Conservation (phyloP, 2,888 invertebrate genomes). For the Timema cristinae region DNA sequence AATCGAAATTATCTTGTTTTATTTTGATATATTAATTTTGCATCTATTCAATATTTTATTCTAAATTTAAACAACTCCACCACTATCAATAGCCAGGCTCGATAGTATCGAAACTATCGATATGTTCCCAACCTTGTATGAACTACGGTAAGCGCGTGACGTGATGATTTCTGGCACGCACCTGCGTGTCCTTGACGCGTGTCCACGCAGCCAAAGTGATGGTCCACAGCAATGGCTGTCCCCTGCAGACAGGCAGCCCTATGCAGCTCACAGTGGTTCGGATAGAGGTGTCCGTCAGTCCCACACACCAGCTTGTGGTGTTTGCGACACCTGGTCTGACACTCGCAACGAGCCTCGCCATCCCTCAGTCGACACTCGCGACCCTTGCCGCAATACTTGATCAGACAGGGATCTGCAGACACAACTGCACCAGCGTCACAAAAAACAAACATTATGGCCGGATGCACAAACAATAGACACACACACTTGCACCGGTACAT, state of each 20-base stretch:
- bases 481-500: background rate
- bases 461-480: background rate
- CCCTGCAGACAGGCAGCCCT: constrained; percentile 56
- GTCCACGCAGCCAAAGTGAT: constrained; percentile 49
- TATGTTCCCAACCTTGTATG: too few species aligned
- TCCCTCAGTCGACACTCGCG: constrained; percentile 57
- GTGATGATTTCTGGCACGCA: too few species aligned
- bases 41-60: too few species aligned
- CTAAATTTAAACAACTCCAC: too few species aligned
- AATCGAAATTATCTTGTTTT: too few species aligned
- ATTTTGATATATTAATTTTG: too few species aligned
- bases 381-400: constrained; percentile 56
- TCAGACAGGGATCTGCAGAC: constrained; percentile 28
- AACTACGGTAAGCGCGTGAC: too few species aligned
- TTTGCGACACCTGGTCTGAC: constrained; percentile 54
- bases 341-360: constrained; percentile 56
- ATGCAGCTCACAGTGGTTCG: constrained; percentile 65
- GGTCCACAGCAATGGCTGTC: constrained; percentile 52
- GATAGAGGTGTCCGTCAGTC: constrained; percentile 63
- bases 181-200: background rate
- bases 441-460: background rate
- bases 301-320: constrained; percentile 60
- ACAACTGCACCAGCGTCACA: background rate
- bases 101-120: too few species aligned
- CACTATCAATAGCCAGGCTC: too few species aligned